Evolutionary conservation across 2,797 vertebrate genomes (phyloP), one percentile per base, ranked within the genome.

Genomic region (Lacerta bilineata): DNA sequence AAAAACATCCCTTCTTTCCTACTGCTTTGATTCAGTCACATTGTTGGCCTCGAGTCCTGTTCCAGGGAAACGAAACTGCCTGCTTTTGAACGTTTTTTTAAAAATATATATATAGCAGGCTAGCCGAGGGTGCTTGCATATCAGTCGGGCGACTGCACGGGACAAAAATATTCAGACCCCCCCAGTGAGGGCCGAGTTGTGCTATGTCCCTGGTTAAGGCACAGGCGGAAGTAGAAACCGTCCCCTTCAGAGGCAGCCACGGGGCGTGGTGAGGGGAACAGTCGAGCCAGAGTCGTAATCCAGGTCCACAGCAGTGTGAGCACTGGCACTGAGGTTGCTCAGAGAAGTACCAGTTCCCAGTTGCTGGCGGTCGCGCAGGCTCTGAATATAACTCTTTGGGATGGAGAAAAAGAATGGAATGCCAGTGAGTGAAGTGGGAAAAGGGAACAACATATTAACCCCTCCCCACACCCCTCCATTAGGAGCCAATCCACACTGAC

Each of bases 301-400:
- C 91, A 98, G 88, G 93, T 98, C 97, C 80, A 98, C 96, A 87
- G 95, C 74, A 78, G 97, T 96, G 91, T 97, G 96, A 93, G 97
- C 97, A 86, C 90, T 72, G 6, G 97, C 96, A 88, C 96, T 96
- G 80, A 97, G 93, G 94, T 97, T 97, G 96, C 97, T 98, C 96
- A 97, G 96, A 84, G 97, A 97, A 81, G 96, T 96, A 64, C 97
- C 96, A 13, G 97, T 97, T 94, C 97, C 97, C 95, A 96, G 96
- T 78, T 98, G 98, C 71, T 93, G 90, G 84, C 95, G 97, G 85
- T 98, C 98, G 89, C 96, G 97, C 90, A 98, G 96, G 95, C 98
- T 98, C 97, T 98, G 98, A 87, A 98, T 96, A 95, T 98, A 98
- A 94, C 98, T 98, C 98, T 98, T 95, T 61, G 82, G 91, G 61